Conservation (phyloP, 1,140 invertebrate species). For the Euglossa dilemma region DNA sequence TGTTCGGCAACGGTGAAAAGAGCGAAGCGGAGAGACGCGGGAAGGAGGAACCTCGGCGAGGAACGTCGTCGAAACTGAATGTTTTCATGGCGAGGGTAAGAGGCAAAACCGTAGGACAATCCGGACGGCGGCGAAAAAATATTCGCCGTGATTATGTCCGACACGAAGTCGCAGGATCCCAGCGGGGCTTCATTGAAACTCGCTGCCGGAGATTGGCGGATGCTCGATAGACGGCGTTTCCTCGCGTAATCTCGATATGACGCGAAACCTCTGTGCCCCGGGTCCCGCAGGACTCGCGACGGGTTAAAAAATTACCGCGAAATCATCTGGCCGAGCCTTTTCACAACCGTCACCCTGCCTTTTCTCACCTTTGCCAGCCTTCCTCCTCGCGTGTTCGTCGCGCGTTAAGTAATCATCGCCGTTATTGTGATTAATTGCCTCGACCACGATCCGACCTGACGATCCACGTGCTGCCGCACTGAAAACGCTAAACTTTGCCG, state of each 20-base stretch:
- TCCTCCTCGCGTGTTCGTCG: conserved; percentile 4
- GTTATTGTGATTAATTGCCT: conserved; percentile 51
- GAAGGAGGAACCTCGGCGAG: not conserved
- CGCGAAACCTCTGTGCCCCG: not conserved
- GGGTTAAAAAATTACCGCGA: conserved; percentile 41
- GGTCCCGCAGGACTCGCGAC: conserved; percentile 11
- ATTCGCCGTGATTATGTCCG: conserved; percentile 15
- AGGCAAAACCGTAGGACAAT: conserved; percentile 24
- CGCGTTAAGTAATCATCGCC: conserved; percentile 44
- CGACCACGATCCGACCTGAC: not conserved
- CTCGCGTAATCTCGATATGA: conserved; percentile 55
- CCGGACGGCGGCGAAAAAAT: not conserved
- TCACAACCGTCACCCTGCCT: not conserved
- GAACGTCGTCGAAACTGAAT: conserved; percentile 32
- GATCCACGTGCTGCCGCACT: not conserved
- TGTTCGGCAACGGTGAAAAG: conserved; percentile 4
- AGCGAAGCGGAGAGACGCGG: not conserved
- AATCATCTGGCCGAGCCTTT: conserved; percentile 12
- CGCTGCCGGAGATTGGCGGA: conserved; percentile 27
- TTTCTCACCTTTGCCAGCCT: conserved; percentile 8
- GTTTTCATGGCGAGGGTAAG: not conserved
- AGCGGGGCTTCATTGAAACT: conserved; percentile 42
- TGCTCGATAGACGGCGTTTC: conserved; percentile 37
- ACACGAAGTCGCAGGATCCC: conserved; percentile 25
- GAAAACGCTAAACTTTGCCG: not conserved